Conservation (phyloP, 2,888 invertebrate genomes). For the Oxyteleia sp. region DNA sequence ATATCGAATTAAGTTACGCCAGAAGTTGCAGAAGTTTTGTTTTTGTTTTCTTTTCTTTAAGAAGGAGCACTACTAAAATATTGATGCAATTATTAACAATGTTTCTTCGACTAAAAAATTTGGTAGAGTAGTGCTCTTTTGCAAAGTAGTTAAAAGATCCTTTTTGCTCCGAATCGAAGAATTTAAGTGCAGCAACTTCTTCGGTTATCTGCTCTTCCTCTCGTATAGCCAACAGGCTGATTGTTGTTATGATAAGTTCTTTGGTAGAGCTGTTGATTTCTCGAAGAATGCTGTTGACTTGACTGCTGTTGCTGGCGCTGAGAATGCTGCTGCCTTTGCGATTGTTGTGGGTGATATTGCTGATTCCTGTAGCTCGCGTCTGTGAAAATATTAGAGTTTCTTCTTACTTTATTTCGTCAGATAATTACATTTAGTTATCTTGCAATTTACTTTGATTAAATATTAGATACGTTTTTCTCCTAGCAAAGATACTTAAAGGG, state of each 20-base stretch:
- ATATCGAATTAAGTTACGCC: slow-evolving; percentile 1
- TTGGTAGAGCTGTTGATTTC: slow-evolving; percentile 57
- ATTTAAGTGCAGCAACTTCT: slow-evolving; percentile 58
- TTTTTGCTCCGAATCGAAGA: not conserved
- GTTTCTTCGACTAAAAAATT: not conserved
- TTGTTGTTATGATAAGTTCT: slow-evolving; percentile 57
- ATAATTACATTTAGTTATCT: not conserved
- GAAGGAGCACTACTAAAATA: not conserved
- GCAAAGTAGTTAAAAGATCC: slow-evolving; percentile 11
- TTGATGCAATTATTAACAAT: not conserved
- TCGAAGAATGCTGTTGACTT: slow-evolving; percentile 40
- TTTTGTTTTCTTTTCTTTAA: not conserved
- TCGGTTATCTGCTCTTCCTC: slow-evolving; percentile 45
- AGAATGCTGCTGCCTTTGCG: slow-evolving; percentile 36
- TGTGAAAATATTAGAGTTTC: slow-evolving; percentile 26
- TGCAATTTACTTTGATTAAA: too few relatives aligned
- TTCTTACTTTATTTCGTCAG: not conserved
- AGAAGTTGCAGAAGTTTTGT: not conserved
- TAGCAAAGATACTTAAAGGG: too few relatives aligned
- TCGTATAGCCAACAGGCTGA: slow-evolving; percentile 40
- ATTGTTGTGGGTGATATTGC: slow-evolving; percentile 32
- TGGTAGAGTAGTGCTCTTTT: not conserved
- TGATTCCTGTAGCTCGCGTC: slow-evolving; percentile 38
- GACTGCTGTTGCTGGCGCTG: slow-evolving; percentile 37
- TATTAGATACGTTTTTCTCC: too few relatives aligned